Evolutionary conservation across 1,140 invertebrate species (phyloP), one percentile per base, ranked within the genome.

Genomic region (Drosophila kohkoa): DNA sequence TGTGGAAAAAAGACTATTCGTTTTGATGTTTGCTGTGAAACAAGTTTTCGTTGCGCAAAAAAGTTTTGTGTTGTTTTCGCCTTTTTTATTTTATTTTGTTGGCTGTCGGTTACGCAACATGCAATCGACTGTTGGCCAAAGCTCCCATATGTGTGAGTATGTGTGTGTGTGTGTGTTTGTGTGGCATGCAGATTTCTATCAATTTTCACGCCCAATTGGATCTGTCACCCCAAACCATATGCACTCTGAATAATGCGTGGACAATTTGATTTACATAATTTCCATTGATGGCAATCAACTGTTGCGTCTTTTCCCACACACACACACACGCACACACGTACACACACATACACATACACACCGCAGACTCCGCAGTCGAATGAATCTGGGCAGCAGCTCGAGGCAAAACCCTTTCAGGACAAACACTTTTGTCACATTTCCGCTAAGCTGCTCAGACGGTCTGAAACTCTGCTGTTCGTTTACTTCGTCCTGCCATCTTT

Each of bases 251-350:
- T 63, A 73, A 66, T 78, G 69, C 82, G 73, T 72, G 79, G 64
- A 79, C 82, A 86, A 87, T 82, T 86, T 74, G 76, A 87, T 86
- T 87, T 82, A 77, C 82, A 87, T 86, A 87, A 86, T 87, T 81
- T 76, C 51, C 69, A 79, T 76, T 73, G 76, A 79, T 76, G 79
- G 71, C 78, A 87, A 86, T 86, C 79, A 86, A 77, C 82, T 86
- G 82, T 87, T 86, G 82, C 82, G 71, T 62, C 51, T 32, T 35
- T 41, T 35, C 30, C 13, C 66, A 30, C 15, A 48, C 8, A 28
- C 38, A 32, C n/a, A 20, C 25, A 6, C 7, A 16, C 7, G 2
- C 32, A 8, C 38, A 54, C 2, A 6, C 35, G 8, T 6, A 38
- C 35, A 38, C 35, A 54, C 2, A 6, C 35, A 38, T 7, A 38